These are phyloP conservation scores for Dusona sp. DNA, from an alignment of 2,888 invertebrate genomes.

Conservation along the genomic window DNA sequence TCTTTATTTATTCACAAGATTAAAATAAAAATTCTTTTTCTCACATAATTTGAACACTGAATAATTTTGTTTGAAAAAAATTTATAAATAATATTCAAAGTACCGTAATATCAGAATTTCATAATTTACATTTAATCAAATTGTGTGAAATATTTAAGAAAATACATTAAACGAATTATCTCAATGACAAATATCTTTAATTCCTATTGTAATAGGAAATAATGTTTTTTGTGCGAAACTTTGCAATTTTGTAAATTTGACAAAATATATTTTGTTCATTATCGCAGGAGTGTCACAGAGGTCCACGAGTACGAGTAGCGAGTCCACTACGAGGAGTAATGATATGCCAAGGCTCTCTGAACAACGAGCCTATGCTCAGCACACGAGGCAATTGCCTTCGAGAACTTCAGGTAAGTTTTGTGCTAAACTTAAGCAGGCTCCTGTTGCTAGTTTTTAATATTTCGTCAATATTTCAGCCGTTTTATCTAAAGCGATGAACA, in stretches of 20 bases:
- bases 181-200: background rate
- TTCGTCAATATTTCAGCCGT: constrained; percentile 23
- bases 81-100: background rate
- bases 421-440: constrained; percentile 1
- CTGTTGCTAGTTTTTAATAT: background rate
- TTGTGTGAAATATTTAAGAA: background rate
- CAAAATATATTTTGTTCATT: constrained; percentile 11
- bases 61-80: background rate
- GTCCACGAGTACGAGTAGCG: constrained; percentile 50
- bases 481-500: constrained; percentile 39
- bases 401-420: constrained; percentile 61
- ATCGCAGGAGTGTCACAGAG: constrained; percentile 42
- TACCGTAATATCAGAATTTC: background rate
- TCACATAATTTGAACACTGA: background rate
- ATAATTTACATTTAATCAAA: background rate
- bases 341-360: constrained; percentile 55
- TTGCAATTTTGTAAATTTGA: background rate
- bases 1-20: background rate
- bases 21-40: background rate
- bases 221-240: too few relatives aligned
- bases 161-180: background rate
- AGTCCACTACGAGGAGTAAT: constrained; percentile 23
- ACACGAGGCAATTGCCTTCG: constrained; percentile 72
- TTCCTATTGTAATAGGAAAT: too few relatives aligned
- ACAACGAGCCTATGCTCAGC: constrained; percentile 68